Base-by-base conservation (phyloP, 2,797 vertebrate genomes). In the Telmatherina bonti region DNA sequence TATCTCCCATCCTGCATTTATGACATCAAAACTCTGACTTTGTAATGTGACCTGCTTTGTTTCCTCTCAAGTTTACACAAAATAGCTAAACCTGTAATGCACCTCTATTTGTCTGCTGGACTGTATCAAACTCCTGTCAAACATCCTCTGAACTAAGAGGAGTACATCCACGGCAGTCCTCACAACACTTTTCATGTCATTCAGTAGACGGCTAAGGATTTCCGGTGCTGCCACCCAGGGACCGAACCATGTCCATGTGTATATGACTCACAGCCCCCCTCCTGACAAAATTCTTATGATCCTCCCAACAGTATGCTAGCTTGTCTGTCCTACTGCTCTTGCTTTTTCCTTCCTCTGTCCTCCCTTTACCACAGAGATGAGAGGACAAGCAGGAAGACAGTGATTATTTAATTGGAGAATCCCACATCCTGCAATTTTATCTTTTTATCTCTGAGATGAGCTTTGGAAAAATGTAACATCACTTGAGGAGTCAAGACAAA, bases 401-500 rank as follows among this genome's bases (percentile, higher is more conserved):
- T 71, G 66, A 80, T 70, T 85, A 76, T 79, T 78, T 85, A 74
- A 85, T 67, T 69, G 66, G 76, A 78, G 71, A 68, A 67, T 83
- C 84, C 88, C 88, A 90, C 87, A 89, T 91, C 88, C 89, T 91
- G 86, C 64, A 83, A 81, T 83, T 84, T 76, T 55, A 85, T 87
- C 79, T 73, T 31, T 65, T 79, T 72, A 72, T 72, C 67, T 72
- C 35, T 71, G 43, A 35, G 45, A 60, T 26, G 57, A 70, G 53
- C 55, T 41, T 62, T 67, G 63, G 69, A 71, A 68, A 81, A 64
- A 68, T 33, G 58, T 79, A 71, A 70, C 7, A 52, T 54, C 54
- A 57, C 43, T 43, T 55, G 74, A 29, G n/a, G 7, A 16, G 26
- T 61, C 36, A 53, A 24, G 18, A 45, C 43, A 13, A 57, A 2